These are phyloP conservation scores for Pocota personata DNA, from an alignment of 2,888 invertebrate genomes.

Conservation along the genomic window DNA sequence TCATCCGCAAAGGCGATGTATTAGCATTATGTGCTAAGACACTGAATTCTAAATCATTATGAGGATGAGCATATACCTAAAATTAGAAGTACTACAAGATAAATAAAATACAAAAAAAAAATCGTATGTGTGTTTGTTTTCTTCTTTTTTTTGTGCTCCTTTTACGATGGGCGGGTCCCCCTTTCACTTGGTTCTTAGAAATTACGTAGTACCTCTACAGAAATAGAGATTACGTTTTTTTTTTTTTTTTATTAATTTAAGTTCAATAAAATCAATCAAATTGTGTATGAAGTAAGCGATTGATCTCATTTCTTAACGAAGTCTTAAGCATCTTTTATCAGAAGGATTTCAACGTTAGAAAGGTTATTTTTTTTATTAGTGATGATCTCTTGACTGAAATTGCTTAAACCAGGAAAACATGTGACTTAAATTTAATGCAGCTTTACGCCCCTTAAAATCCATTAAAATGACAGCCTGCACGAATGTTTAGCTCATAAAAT, in stretches of 20 bases:
- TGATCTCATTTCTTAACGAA: too few species aligned
- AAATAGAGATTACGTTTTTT: neutral
- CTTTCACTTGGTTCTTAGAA: neutral
- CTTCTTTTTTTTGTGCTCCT: neutral
- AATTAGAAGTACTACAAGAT: constrained; percentile 47
- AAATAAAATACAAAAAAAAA: neutral
- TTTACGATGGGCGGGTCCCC: constrained; percentile 25
- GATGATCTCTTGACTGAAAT: too few species aligned
- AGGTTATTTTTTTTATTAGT: too few species aligned
- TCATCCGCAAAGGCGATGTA: constrained; percentile 51
- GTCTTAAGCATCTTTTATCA: too few species aligned
- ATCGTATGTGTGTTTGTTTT: neutral
- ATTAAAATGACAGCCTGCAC: neutral
- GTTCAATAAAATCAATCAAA: neutral
- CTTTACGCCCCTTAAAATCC: too few species aligned
- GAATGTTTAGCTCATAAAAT: neutral
- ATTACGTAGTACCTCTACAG: neutral
- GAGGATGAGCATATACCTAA: constrained; percentile 38
- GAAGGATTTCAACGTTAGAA: too few species aligned
- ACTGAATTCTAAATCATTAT: constrained; percentile 37
- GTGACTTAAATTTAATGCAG: too few species aligned
- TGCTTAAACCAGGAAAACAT: too few species aligned
- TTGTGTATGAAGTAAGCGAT: too few species aligned
- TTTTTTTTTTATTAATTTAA: neutral
- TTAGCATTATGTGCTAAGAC: constrained; percentile 45